These are phyloP conservation scores for Bimastos eiseni DNA, from an alignment of 2,888 invertebrate species.

Conservation along the genomic window DNA sequence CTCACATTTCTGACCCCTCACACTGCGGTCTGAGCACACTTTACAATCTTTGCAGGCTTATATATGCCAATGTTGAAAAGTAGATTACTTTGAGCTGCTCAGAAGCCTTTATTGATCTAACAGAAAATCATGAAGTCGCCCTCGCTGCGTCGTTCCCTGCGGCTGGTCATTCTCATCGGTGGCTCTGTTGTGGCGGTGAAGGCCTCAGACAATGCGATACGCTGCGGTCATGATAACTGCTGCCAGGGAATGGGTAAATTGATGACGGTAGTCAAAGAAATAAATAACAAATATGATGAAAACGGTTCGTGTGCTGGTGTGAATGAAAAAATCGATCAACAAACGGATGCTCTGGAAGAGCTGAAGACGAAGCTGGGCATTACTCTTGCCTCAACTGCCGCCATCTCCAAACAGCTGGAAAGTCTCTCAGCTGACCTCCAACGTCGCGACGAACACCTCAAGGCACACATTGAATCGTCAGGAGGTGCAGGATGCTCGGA, in stretches of 20 bases:
- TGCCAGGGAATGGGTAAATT: not conserved
- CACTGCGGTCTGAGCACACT: no score
- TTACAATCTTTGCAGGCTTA: no score
- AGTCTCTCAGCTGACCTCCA: not conserved
- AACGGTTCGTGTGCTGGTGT: not conserved
- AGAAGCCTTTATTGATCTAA: not conserved
- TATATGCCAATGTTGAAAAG: not conserved
- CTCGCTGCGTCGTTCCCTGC: not conserved
- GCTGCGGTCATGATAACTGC: not conserved
- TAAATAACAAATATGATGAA: not conserved
- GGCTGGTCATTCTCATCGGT: not conserved
- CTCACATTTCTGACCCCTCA: no score
- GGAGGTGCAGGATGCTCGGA: accelerated
- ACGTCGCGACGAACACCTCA: not conserved
- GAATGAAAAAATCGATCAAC: not conserved
- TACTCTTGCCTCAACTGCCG: not conserved
- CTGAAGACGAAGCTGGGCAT: not conserved
- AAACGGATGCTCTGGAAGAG: not conserved
- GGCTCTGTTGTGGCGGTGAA: not conserved
- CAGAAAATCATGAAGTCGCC: not conserved
- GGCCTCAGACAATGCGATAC: not conserved
- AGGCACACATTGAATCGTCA: not conserved
- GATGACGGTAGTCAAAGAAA: not conserved
- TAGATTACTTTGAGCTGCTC: not conserved
- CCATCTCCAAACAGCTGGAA: not conserved